Percentiles rank a stretch among this genome's conserved stretches.
These are phyloP conservation scores for Pocillopora verrucosa DNA, from an alignment of 64 coral and sea anemone genomes.

Conservation along the genomic window DNA sequence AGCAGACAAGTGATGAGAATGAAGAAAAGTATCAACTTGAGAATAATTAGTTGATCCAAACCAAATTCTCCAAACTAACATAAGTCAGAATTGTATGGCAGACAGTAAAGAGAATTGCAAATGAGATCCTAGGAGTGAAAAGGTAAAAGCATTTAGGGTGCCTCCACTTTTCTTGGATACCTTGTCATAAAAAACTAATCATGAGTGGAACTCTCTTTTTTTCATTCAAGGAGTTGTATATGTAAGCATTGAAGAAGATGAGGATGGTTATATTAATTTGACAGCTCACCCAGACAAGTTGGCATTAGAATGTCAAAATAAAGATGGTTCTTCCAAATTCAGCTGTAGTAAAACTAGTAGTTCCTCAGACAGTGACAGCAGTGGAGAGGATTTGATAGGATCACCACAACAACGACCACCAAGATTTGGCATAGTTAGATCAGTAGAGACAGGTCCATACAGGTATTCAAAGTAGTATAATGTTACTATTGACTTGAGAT, in stretches of 20 bases:
- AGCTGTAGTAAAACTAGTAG: neutral
- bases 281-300: slow-evolving; percentile 70
- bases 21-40: too few relatives aligned
- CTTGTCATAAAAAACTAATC: too few relatives aligned
- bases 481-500: neutral
- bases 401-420: slow-evolving; percentile 7
- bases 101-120: too few relatives aligned
- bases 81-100: too few relatives aligned
- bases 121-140: too few relatives aligned
- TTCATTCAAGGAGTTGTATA: slow-evolving; percentile 44
- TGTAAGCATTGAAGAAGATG: slow-evolving; percentile 61
- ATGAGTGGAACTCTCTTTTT: neutral
- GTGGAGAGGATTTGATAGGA: slow-evolving; percentile 17
- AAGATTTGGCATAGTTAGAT: slow-evolving; percentile 14
- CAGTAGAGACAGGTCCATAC: slow-evolving; percentile 54
- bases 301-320: slow-evolving; percentile 50
- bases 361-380: slow-evolving; percentile 58
- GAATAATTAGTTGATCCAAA: too few relatives aligned
- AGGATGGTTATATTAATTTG: slow-evolving; percentile 61
- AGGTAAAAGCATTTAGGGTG: too few relatives aligned
- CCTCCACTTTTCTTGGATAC: too few relatives aligned
- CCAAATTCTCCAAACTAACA: too few relatives aligned
- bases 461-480: slow-evolving; percentile 16
- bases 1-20: too few relatives aligned
- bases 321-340: slow-evolving; percentile 1